Evolutionary conservation across 2,888 invertebrate species (phyloP), one percentile per base, ranked within the genome.

Genomic region (Drosophila testacea): DNA sequence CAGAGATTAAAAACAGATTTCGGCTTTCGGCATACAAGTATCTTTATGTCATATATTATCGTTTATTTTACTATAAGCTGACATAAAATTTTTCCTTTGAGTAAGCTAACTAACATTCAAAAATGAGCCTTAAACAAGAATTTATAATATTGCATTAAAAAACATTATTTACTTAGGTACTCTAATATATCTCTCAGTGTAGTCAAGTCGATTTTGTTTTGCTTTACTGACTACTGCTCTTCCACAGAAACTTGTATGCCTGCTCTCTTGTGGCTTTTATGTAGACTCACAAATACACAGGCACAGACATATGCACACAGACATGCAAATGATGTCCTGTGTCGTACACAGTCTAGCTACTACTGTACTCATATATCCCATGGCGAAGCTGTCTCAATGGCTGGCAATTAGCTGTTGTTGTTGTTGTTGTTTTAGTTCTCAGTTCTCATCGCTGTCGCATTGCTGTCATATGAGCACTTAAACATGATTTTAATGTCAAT

Each of bases 401-500:
- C 75, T 81, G 69, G 78, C 84, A 88, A 78, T 86, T 84, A 85
- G 73, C 73, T 75, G 64, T 48, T 68, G 73, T 57, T 69, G 60
- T 57, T 69, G 60, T 47, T 66, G 62, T 38, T 64, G 71, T 28
- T 60, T 50, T 42, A 59, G 76, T 39, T 69, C 64, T 16, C 16
- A 16, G 16, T 16, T 16, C 16, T 76, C 62, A 50, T 50, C 67
- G 57, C 69, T 73, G 89, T 83, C 77, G 71, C 74, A 77, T 79
- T 83, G 81, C 84, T 77, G 79, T 80, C 88, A 81, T 75, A 80
- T 80, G 75, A 83, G 80, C 83, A 81, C 90, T 89, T 89, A 90
- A 90, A 81, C 89, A 90, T 90, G 90, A 90, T 84, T 90, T 90
- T 90, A 90, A 90, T 90, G 90, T 89, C 89, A 89, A 90, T 87